Evolutionary conservation across 2,888 invertebrate species (phyloP).

Genomic region (Sympetrum striolatum): DNA sequence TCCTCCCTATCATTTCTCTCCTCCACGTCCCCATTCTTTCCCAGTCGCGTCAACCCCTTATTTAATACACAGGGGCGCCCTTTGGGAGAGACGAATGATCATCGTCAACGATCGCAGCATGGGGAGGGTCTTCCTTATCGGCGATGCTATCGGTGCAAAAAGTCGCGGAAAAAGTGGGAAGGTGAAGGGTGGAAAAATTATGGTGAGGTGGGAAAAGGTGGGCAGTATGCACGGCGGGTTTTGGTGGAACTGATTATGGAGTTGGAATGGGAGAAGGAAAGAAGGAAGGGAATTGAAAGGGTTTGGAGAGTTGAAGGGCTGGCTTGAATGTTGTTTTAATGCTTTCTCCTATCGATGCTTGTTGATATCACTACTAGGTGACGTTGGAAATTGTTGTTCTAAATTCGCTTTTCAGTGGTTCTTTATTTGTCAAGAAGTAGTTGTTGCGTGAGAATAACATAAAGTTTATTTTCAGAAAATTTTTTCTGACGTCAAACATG

Average conservation of each 20-base stretch:
- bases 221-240: neutral
- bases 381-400: too few species aligned
- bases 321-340: too few species aligned
- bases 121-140: neutral
- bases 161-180: neutral
- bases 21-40: neutral
- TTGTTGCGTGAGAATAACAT: too few species aligned
- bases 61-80: neutral
- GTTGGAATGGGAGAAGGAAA: neutral
- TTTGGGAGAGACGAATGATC: neutral
- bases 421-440: too few species aligned
- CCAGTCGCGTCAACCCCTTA: neutral
- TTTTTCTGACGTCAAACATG: too few species aligned
- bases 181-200: neutral
- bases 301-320: neutral
- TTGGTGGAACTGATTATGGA: slow-evolving; percentile 5
- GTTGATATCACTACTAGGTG: too few species aligned
- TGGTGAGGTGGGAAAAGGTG: neutral
- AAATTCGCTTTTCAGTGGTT: too few species aligned
- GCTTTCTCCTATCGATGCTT: too few species aligned
- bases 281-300: neutral
- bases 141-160: neutral
- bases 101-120: neutral
- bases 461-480: too few species aligned
- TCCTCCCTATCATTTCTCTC: neutral